Percentiles rank a stretch among this genome's conserved stretches.
phyloP scores from a whole-genome alignment of 2,888 invertebrate species.

The Cylindroiulus punctatus region DNA sequence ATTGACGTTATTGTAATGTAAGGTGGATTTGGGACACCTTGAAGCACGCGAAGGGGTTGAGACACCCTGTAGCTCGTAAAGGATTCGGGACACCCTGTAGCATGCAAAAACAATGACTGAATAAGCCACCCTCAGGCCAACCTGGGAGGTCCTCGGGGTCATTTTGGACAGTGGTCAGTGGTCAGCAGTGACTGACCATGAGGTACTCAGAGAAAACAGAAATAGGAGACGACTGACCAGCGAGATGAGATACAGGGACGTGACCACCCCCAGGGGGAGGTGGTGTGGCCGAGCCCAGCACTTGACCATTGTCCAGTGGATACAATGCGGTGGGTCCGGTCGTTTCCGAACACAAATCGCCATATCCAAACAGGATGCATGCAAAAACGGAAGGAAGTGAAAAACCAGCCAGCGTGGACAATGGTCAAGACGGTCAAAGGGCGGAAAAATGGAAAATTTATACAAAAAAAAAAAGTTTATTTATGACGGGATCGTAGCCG shows the following conservation, averaged over 20 bases:
- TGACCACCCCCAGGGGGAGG: neutral
- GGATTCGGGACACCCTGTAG: no score
- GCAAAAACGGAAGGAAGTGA: slow-evolving; percentile 12
- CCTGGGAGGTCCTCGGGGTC: neutral
- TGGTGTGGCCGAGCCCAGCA: neutral
- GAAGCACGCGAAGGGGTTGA: no score
- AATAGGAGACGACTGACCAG: neutral
- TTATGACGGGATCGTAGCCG: neutral
- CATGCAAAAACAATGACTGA: no score
- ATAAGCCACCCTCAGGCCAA: neutral
- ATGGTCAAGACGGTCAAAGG: neutral
- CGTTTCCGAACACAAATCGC: neutral
- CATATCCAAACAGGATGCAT: neutral
- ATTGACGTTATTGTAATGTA: no score
- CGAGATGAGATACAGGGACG: neutral
- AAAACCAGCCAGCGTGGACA: neutral
- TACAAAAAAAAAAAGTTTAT: slow-evolving; percentile 32
- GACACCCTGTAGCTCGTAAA: no score
- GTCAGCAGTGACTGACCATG: neutral
- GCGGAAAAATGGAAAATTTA: neutral
- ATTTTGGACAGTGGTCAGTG: neutral
- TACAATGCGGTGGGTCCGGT: neutral
- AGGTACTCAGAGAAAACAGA: neutral
- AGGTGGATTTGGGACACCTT: no score
- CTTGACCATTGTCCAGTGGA: neutral